Percentiles rank a stretch among this genome's conserved stretches.
These are phyloP conservation scores for Cantharis lateralis DNA, from an alignment of 2,888 invertebrate genomes.

Conservation along the genomic window DNA sequence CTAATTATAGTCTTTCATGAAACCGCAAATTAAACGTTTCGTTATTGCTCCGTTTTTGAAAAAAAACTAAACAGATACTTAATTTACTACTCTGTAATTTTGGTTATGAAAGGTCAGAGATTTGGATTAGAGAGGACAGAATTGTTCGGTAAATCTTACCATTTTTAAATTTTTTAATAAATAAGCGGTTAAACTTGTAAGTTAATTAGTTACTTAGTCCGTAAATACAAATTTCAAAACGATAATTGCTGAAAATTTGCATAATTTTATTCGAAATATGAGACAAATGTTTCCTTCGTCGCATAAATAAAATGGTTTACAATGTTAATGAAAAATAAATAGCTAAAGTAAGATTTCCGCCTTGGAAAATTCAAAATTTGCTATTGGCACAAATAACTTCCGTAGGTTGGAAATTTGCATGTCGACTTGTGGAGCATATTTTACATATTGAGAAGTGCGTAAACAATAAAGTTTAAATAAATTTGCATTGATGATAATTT, in stretches of 20 bases:
- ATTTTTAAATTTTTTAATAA: neutral
- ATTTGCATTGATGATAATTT: neutral
- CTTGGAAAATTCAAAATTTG: neutral
- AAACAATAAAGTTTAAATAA: neutral
- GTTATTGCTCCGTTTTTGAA: neutral
- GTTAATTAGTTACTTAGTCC: neutral
- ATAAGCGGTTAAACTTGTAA: neutral
- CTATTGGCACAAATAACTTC: neutral
- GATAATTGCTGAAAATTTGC: neutral
- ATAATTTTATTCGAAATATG: neutral
- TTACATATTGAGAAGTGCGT: neutral
- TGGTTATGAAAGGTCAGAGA: neutral
- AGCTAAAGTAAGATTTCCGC: too few relatives aligned
- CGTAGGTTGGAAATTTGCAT: neutral
- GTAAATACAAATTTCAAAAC: neutral
- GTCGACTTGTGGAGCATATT: neutral
- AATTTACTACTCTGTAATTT: neutral
- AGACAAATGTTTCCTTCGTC: neutral
- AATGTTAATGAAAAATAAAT: neutral
- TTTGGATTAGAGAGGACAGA: neutral
- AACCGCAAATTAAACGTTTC: neutral
- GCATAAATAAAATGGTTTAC: neutral
- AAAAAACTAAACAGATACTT: neutral
- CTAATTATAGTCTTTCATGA: neutral
- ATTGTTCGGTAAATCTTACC: neutral